Evolutionary conservation across 2,113 vertebrate species (phyloP).

Genomic region (Synodontis membranacea): DNA sequence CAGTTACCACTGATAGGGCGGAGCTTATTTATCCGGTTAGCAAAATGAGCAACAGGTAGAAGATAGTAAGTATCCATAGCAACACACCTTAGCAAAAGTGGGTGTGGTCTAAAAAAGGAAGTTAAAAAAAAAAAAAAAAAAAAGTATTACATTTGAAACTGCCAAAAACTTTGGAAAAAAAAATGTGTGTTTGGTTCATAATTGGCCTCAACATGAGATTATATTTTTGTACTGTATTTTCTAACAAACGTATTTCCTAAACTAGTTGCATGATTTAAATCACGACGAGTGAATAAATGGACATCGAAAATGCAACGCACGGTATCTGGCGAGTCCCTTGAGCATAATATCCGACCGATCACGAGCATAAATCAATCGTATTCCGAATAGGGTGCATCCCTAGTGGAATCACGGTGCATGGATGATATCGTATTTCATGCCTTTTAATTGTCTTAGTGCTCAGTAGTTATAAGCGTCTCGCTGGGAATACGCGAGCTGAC

Average conservation of each 20-base stretch:
- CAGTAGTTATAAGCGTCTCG: too few species aligned
- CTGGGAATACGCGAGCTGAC: constrained; percentile 4
- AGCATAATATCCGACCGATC: neutral
- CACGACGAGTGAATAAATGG: neutral
- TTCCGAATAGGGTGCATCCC: neutral
- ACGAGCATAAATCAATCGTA: neutral
- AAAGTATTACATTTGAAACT: too few species aligned
- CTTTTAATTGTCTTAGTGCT: constrained; percentile 1
- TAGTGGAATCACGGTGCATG: neutral
- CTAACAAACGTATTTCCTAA: neutral
- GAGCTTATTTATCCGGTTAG: neutral
- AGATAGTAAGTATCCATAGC: neutral
- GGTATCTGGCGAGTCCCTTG: neutral
- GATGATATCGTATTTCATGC: neutral
- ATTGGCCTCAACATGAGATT: neutral
- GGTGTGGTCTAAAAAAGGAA: neutral
- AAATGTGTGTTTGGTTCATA: neutral
- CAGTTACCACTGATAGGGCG: too few species aligned
- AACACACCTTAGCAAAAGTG: neutral
- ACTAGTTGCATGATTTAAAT: neutral
- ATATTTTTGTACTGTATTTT: neutral
- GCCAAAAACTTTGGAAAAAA: too few species aligned
- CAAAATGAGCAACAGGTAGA: neutral
- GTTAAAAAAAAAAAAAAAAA: too few species aligned
- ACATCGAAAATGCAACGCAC: neutral